These are phyloP conservation scores for Subacronicta megacephala DNA, from an alignment of 2,888 invertebrate genomes.

Conservation along the genomic window DNA sequence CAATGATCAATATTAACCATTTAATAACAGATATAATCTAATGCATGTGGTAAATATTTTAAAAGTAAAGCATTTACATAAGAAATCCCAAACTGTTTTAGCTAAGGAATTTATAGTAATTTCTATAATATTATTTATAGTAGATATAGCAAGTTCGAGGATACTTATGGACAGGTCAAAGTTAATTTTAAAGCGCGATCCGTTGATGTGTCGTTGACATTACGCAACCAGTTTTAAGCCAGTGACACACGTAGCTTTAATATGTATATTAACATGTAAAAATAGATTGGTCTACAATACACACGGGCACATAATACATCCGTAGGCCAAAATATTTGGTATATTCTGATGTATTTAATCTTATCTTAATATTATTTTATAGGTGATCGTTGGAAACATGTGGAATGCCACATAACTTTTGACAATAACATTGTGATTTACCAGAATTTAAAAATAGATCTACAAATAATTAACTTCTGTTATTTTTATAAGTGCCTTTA, in stretches of 20 bases:
- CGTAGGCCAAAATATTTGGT: no score
- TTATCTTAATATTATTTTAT: no score
- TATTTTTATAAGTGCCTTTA: slow-evolving; percentile 3
- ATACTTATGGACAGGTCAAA: slow-evolving; percentile 22
- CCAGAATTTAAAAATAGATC: slow-evolving; percentile 19
- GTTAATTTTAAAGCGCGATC: slow-evolving; percentile 6
- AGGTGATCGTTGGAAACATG: not conserved
- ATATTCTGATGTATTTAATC: no score
- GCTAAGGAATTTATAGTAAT: not conserved
- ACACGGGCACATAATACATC: no score
- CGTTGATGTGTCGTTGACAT: slow-evolving; percentile 37
- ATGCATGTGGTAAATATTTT: no score
- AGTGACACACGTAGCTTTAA: no score
- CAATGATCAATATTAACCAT: not conserved
- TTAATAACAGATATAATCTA: no score
- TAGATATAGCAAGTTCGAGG: not conserved
- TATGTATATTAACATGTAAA: no score
- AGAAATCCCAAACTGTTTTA: no score
- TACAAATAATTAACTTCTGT: slow-evolving; percentile 1
- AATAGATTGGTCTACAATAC: no score
- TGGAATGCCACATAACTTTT: slow-evolving; percentile 3
- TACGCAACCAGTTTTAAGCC: slow-evolving; percentile 14
- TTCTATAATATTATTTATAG: no score
- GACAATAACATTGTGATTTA: slow-evolving; percentile 6
- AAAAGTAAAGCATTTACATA: no score